These are phyloP conservation scores for Penelope pileata DNA, from an alignment of 2,113 vertebrate species.

Conservation along the genomic window DNA sequence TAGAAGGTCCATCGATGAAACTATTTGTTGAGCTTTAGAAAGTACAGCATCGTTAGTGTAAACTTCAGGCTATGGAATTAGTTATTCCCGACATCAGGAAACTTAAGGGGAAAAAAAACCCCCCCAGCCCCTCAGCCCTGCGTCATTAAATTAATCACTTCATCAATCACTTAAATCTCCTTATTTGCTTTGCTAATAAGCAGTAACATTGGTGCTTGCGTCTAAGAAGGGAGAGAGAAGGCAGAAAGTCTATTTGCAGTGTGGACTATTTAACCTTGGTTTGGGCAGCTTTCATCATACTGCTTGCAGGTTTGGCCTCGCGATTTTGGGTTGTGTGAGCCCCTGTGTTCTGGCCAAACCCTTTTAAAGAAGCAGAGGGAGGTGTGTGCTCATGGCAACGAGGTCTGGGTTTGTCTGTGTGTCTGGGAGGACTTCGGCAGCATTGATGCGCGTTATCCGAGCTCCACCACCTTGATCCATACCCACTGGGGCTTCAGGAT, in stretches of 20 bases:
- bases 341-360: accelerated
- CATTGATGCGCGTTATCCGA: not conserved
- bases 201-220: not conserved
- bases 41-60: not conserved
- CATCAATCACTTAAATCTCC: slow-evolving; percentile 52
- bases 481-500: not conserved
- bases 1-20: not conserved
- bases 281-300: not conserved
- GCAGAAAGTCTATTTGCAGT: not conserved
- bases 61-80: slow-evolving; percentile 30
- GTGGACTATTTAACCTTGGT: slow-evolving; percentile 22
- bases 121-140: slow-evolving; percentile 17
- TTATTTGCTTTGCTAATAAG: slow-evolving; percentile 57
- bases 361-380: not conserved
- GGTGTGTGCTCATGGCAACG: not conserved
- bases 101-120: not conserved
- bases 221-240: not conserved
- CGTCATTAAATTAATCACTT: slow-evolving; percentile 60
- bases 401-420: not conserved
- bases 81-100: slow-evolving; percentile 23
- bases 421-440: not conserved
- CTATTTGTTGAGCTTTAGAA: slow-evolving; percentile 1
- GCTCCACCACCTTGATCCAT: not conserved
- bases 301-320: accelerated
- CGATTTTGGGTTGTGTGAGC: accelerated